Percentiles rank a stretch among this genome's conserved stretches.
phyloP scores from a whole-genome alignment of 2,888 invertebrate species.

The Brachylomia viminalis region DNA sequence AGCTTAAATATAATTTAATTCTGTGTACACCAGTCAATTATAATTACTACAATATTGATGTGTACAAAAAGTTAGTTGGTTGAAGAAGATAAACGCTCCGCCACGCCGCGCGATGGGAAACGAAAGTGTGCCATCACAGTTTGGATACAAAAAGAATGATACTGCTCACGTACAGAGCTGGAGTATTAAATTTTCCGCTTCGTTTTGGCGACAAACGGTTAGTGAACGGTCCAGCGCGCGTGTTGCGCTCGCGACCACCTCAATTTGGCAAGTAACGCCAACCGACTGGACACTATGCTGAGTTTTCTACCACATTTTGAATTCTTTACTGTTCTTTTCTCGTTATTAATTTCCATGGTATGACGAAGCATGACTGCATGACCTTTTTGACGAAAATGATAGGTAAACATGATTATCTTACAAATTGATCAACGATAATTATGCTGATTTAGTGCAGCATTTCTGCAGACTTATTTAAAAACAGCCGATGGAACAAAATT shows the following conservation, averaged over 20 bases:
- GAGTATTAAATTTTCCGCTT: slow-evolving; percentile 88
- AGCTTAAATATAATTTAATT: slow-evolving; percentile 70
- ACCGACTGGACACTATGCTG: slow-evolving; percentile 34
- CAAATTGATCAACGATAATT: slow-evolving; percentile 47
- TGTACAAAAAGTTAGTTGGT: slow-evolving; percentile 72
- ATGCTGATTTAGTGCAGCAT: slow-evolving; percentile 29
- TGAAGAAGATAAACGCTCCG: slow-evolving; percentile 70
- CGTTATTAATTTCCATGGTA: slow-evolving; percentile 45
- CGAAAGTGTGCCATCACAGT: slow-evolving; percentile 84
- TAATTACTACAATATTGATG: slow-evolving; percentile 73
- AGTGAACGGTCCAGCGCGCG: slow-evolving; percentile 79
- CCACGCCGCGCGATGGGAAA: slow-evolving; percentile 79
- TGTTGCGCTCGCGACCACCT: slow-evolving; percentile 65
- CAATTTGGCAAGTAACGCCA: slow-evolving; percentile 62
- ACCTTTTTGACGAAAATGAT: slow-evolving; percentile 34
- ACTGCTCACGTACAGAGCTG: slow-evolving; percentile 86
- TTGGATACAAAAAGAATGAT: slow-evolving; percentile 81
- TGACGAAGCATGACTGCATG: slow-evolving; percentile 35
- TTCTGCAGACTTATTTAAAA: slow-evolving; percentile 38
- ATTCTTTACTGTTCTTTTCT: slow-evolving; percentile 46
- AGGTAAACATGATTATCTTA: slow-evolving; percentile 52
- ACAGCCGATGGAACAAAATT: slow-evolving; percentile 30
- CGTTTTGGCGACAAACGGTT: slow-evolving; percentile 86
- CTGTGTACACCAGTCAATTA: slow-evolving; percentile 77
- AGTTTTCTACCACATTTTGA: slow-evolving; percentile 53